A percentile compares a stretch with the other conserved stretches of the same genome.
These are phyloP conservation scores for Rhipidura dahli DNA, from an alignment of 2,113 vertebrate species.

Conservation along the genomic window DNA sequence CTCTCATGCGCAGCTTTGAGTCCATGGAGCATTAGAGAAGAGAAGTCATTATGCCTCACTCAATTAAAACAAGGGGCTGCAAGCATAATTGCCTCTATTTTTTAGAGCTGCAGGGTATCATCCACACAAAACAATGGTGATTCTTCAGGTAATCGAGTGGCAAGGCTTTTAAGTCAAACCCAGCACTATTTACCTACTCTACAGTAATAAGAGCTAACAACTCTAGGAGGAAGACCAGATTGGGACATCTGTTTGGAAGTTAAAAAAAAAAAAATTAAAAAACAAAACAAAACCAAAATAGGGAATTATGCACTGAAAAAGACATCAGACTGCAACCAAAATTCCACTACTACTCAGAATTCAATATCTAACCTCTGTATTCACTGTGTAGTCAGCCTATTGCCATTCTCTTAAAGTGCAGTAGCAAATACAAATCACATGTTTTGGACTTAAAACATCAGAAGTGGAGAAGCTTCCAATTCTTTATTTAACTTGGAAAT, in stretches of 20 bases:
- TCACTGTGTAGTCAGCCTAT: not conserved
- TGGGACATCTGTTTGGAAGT: not conserved
- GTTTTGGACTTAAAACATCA: not conserved
- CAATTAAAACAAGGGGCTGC: conserved; percentile 57
- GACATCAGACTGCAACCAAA: not conserved
- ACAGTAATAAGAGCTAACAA: not conserved
- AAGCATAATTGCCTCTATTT: conserved; percentile 42
- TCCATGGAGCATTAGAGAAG: conserved; percentile 10
- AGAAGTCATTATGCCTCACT: conserved; percentile 54
- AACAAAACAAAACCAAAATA: not conserved
- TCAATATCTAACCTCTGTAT: fast-evolving
- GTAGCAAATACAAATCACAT: not conserved
- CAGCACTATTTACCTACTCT: not conserved
- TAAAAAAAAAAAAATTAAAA: not conserved
- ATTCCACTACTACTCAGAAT: not conserved
- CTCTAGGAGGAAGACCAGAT: not conserved
- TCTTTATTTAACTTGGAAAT: not conserved
- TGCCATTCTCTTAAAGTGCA: not conserved
- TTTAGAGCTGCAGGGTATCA: conserved; percentile 51
- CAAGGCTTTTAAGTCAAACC: not conserved
- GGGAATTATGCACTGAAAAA: not conserved
- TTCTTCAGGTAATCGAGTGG: conserved; percentile 45
- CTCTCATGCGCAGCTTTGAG: not conserved
- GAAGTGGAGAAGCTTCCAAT: not conserved
- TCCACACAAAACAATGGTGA: not conserved